Percentiles rank a stretch among this genome's conserved stretches.
phyloP scores from a whole-genome alignment of 2,888 invertebrate species.

The Apodemia duryi region DNA sequence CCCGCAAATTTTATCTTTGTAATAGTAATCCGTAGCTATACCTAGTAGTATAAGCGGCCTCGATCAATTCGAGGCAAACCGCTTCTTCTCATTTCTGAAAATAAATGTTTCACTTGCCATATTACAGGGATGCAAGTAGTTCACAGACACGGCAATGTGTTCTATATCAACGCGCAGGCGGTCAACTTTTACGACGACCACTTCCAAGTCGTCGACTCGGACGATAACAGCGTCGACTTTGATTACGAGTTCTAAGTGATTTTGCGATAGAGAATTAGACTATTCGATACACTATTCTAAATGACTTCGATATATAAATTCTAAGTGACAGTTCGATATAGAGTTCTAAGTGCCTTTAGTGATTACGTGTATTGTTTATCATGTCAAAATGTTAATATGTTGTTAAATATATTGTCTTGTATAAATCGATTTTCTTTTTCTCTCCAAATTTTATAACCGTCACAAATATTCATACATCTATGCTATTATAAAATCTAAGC shows the following conservation, averaged over 20 bases:
- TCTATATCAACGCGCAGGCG: slow-evolving; percentile 61
- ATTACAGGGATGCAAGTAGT: slow-evolving; percentile 56
- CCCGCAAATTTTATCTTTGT: too few species aligned
- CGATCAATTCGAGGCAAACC: too few species aligned
- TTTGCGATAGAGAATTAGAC: too few species aligned
- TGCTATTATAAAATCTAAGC: too few species aligned
- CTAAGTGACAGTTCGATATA: slow-evolving; percentile 15
- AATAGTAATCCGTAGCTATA: too few species aligned
- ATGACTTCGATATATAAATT: too few species aligned
- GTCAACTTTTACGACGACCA: slow-evolving; percentile 65
- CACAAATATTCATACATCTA: too few species aligned
- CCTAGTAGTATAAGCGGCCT: too few species aligned
- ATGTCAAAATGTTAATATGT: neutral
- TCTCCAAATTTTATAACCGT: neutral
- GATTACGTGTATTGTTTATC: neutral
- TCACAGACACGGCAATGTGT: slow-evolving; percentile 53
- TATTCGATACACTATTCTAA: slow-evolving; percentile 33
- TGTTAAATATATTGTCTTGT: neutral
- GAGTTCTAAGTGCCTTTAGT: slow-evolving; percentile 48
- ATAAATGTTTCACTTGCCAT: slow-evolving; percentile 19
- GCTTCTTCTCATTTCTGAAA: too few species aligned
- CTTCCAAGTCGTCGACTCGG: slow-evolving; percentile 57
- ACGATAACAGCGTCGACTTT: slow-evolving; percentile 65
- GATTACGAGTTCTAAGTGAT: slow-evolving; percentile 65
- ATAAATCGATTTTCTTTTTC: neutral